Evolutionary conservation across 2,797 vertebrate species (phyloP), one percentile per base, ranked within the genome.

Genomic region (Molossus molossus): DNA sequence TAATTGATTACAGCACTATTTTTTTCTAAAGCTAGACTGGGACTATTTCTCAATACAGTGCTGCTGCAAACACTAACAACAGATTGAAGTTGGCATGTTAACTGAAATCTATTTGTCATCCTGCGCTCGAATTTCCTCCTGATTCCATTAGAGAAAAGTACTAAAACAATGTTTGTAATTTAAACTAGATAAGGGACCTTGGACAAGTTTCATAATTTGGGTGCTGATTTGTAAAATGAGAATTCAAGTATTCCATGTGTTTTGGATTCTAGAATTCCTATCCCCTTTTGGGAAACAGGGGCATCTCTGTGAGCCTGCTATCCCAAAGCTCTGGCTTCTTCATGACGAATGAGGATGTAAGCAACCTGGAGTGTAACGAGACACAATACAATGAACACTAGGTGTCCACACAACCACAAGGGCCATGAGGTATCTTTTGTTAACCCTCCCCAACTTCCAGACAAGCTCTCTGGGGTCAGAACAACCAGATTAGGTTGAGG

Each of bases 81-180:
- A 94, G 79, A 88, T 86, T 87, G n/a, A 55, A 72, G 21, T n/a
- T 86, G 23, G 37, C 89, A 80, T 58, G 48, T 84, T 62, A 92
- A 70, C 53, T 83, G 21, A 95, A 88, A 94, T 94, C 33, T 79
- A 73, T 85, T 89, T 95, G 55, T 58, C 75, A 86, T 45, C 37
- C 69, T 67, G 70, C 65, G 33, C 64, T 96, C 84, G 93, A 87
- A 94, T 96, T 81, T 90, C 84, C 25, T 94, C 77, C 40, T 62
- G 48, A 91, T 91, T 91, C 82, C 62, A 94, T 48, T 11, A 83
- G 58, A 95, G 83, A 57, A 96, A 94, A 97, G 27, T 75, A 88
- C 86, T 83, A 23, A 93, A 79, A 90, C 93, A 58, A 85, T 13
- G 17, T 77, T 62, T 96, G 14, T 86, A 62, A 91, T 90, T 90